Base-by-base conservation (phyloP, 2,888 invertebrate species). In the Troides aeacus region DNA sequence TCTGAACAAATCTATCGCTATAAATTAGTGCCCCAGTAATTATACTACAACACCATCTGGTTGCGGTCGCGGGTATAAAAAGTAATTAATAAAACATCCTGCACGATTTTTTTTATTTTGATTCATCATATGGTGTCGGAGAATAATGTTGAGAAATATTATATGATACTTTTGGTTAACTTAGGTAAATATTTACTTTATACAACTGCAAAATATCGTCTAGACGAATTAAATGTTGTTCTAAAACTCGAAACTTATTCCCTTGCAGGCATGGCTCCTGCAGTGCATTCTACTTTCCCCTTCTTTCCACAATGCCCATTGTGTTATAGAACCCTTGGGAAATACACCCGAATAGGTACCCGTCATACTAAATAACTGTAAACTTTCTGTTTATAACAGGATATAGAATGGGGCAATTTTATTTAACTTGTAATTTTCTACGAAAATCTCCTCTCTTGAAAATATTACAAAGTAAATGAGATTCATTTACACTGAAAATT, bases 241-340 rank as follows among this genome's bases (percentile, higher is more conserved):
- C n/a, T 42, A 63, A 23, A 64, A 56, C 58, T 62, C 46, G 23
- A 71, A 68, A 58, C 36, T 60, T 66, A 65, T 69, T 70, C 67
- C 68, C 66, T 39, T 69, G 69, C 65, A 64, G 69, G 66, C 72
- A 70, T 66, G 66, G 66, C 59, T 21, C 63, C 61, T 66, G 60
- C 66, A 59, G 50, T 70, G 69, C 70, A 65, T 69, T 63, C 66
- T 59, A 57, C 62, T 66, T 68, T 66, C 69, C 68, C 69, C 66
- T 62, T 63, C 62, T 66, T 42, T 64, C 75, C 73, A 74, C 73
- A 74, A 72, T 69, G 71, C 73, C 75, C 75, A 77, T 78, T 76
- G 80, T 81, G 77, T 83, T 83, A 87, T 80, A 65, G 78, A 64
- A 69, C 86, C 83, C 81, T 72, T 75, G 86, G 86, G 86, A 87